phyloP scores from a whole-genome alignment of 2,888 invertebrate species.

The Eristalis pertinax region DNA sequence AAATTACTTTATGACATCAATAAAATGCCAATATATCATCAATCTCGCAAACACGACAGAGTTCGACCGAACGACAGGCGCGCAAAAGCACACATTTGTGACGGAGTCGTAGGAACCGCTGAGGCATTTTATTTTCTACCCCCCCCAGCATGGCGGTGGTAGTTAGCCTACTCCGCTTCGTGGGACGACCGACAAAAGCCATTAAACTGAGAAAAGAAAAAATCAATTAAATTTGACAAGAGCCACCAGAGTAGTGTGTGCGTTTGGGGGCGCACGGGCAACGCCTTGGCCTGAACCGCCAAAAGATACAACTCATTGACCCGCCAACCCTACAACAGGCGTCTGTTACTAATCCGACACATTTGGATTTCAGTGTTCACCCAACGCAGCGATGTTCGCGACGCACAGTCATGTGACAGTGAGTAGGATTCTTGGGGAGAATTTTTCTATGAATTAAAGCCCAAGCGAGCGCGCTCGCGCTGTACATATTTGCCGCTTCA shows the following conservation, averaged over 20 bases:
- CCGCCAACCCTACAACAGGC: neutral
- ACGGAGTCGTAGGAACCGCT: constrained; percentile 16
- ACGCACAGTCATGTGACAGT: neutral
- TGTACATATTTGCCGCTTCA: neutral
- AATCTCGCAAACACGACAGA: constrained; percentile 9
- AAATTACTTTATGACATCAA: constrained; percentile 36
- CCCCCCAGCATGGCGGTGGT: neutral
- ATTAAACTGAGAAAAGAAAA: constrained; percentile 6
- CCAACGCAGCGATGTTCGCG: neutral
- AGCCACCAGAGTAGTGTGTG: neutral
- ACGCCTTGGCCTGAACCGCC: constrained; percentile 8
- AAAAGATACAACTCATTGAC: constrained; percentile 34
- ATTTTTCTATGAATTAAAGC: constrained; percentile 4
- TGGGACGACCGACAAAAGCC: constrained; percentile 16
- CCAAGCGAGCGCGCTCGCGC: neutral
- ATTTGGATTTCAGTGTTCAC: constrained; percentile 19
- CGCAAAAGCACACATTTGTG: constrained; percentile 7
- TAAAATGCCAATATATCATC: constrained; percentile 31
- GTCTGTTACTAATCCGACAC: constrained; percentile 1
- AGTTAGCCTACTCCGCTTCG: neutral
- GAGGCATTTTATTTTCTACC: constrained; percentile 15
- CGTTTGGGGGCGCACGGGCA: neutral
- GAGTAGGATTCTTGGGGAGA: constrained; percentile 2
- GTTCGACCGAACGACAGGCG: neutral
- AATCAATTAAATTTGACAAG: constrained; percentile 34